Conservation (phyloP, 2,113 vertebrate species). For the Brachyistius frenatus region DNA sequence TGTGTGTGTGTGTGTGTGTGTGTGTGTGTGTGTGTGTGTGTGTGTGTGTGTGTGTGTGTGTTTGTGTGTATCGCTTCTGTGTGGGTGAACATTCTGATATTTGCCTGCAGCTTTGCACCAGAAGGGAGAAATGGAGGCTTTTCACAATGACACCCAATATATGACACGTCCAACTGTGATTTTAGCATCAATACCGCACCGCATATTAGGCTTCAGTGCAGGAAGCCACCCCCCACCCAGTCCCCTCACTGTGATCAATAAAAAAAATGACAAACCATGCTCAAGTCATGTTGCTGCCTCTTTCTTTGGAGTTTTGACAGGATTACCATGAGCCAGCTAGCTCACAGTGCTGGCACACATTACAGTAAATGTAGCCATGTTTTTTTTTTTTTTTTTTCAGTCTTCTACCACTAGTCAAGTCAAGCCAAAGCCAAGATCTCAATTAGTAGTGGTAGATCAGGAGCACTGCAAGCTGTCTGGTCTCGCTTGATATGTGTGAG, state of each 20-base stretch:
- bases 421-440: slow-evolving; percentile 23
- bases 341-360: slow-evolving; percentile 30
- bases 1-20: neutral
- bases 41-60: slow-evolving; percentile 10
- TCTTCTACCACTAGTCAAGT: slow-evolving; percentile 26
- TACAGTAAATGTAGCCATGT: slow-evolving; percentile 17
- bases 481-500: slow-evolving; percentile 25
- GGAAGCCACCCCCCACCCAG: slow-evolving; percentile 10
- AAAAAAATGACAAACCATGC: slow-evolving; percentile 35
- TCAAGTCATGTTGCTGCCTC: slow-evolving; percentile 44
- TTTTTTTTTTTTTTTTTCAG: neutral
- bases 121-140: slow-evolving; percentile 52
- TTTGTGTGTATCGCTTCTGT: slow-evolving; percentile 24
- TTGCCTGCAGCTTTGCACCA: slow-evolving; percentile 51
- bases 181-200: slow-evolving; percentile 55
- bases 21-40: slow-evolving; percentile 13
- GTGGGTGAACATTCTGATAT: slow-evolving; percentile 51
- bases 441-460: slow-evolving; percentile 53
- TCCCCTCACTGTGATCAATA: slow-evolving; percentile 58
- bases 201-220: slow-evolving; percentile 37
- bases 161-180: slow-evolving; percentile 60
- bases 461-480: slow-evolving; percentile 19
- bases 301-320: slow-evolving; percentile 37
- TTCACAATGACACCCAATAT: slow-evolving; percentile 69
- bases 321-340: slow-evolving; percentile 19